Evolutionary conservation across 2,797 vertebrate genomes (phyloP).

Genomic region (Tamandua tetradactyla): DNA sequence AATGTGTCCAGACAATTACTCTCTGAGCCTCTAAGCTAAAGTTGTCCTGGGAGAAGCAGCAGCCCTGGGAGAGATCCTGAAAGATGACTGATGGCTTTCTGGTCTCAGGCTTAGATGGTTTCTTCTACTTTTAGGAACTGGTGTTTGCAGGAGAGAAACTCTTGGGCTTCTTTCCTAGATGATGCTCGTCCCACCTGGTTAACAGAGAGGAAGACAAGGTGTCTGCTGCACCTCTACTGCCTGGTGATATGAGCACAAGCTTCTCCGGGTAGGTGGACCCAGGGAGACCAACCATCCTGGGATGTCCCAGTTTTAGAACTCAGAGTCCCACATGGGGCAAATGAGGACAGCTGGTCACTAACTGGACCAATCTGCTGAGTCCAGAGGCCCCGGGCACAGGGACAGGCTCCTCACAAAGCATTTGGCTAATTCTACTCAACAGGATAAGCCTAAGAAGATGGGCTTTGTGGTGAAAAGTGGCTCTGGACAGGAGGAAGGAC

Average conservation of each 20-base stretch:
- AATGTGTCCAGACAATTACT: background rate
- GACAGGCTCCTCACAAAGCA: conserved; percentile 79
- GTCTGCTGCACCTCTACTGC: background rate
- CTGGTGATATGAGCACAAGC: background rate
- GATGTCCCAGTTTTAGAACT: background rate
- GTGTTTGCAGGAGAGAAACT: fast-evolving
- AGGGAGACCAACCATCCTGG: background rate
- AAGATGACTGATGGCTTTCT: background rate
- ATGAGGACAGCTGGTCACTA: background rate
- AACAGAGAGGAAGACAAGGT: no score
- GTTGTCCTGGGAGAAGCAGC: background rate
- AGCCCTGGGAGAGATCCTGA: background rate
- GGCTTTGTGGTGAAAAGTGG: background rate
- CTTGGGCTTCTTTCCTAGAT: background rate
- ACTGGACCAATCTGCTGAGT: background rate
- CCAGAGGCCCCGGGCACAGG: background rate
- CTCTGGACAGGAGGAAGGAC: background rate
- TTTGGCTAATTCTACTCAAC: conserved; percentile 82
- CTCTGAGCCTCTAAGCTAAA: background rate
- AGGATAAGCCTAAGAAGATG: conserved; percentile 77
- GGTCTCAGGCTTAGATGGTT: fast-evolving
- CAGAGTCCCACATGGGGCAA: background rate
- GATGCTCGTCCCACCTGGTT: background rate
- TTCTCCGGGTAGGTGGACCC: background rate
- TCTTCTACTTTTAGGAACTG: background rate